Evolutionary conservation across 2,797 vertebrate genomes (phyloP), one percentile per base, ranked within the genome.

Genomic region (Sebastes glaucus): DNA sequence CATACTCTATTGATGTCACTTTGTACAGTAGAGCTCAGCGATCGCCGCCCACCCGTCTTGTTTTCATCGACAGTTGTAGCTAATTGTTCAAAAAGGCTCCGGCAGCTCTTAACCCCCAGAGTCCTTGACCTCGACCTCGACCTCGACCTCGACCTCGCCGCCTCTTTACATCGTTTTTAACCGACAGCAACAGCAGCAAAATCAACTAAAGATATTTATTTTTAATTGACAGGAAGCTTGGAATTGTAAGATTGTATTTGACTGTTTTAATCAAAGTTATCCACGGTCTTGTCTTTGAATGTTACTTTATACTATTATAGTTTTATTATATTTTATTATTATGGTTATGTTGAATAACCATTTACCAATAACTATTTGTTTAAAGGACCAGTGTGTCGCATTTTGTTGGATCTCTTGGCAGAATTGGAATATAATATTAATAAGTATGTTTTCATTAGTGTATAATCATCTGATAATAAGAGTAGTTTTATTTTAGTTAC

Each of bases 1-100:
- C 90, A 74, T 90, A 86, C 81, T 72, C 74, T 78, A 85, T 79
- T 89, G 89, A 94, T 92, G 87, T 88, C 84, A 88, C 83, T 91
- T 74, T 92, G 84, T 88, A 91, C 82, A 80, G 81, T 52, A 72
- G 63, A 77, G 75, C 77, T 77, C 75, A 55, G 71, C 49, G 30
- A 35, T 33, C 5, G 32, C 28, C 53, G 7, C 13, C 56, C 59
- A 60, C 42, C 38, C 55, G 28, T 73, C 56, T 46, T 3, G 18
- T 70, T 59, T 28, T 60, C 42, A 33, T 33, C 71, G 32, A 27
- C 56, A 27, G 61, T 57, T 52, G 63, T 82, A 88, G 85, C 78
- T 35, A 27, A 13, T 42, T 33, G 65, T 81, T 76, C 10, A 35
- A 66, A 62, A 49, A 32, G 6, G 20, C 11, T 62, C 7, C 9